A percentile compares a stretch with the other conserved stretches of the same genome.
These are phyloP conservation scores for Vimba vimba DNA, from an alignment of 2,113 vertebrate species.

Conservation along the genomic window DNA sequence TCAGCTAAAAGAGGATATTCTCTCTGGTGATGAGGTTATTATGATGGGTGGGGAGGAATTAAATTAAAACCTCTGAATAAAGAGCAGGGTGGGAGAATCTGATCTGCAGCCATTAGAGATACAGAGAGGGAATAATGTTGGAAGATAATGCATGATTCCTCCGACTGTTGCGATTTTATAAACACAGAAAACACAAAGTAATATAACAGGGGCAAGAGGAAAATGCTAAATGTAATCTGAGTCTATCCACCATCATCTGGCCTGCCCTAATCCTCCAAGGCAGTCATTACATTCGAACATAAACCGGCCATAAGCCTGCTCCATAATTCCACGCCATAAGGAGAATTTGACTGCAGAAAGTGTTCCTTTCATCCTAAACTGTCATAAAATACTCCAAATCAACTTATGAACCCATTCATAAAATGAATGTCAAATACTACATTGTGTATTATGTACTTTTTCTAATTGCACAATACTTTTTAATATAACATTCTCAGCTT, in stretches of 20 bases:
- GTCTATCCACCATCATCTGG: slow-evolving; percentile 51
- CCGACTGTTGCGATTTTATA: slow-evolving; percentile 9
- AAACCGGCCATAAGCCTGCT: slow-evolving; percentile 46
- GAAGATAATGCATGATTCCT: not conserved
- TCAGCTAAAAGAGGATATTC: not conserved
- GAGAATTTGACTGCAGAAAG: not conserved
- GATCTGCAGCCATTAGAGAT: slow-evolving; percentile 18
- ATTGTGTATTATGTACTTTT: not conserved
- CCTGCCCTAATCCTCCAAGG: slow-evolving; percentile 52
- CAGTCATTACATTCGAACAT: slow-evolving; percentile 53
- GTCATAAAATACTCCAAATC: not conserved
- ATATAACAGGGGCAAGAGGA: not conserved
- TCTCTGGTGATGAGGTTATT: slow-evolving; percentile 35
- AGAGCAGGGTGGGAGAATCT: not conserved
- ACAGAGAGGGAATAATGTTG: not conserved
- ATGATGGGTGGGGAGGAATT: slow-evolving; percentile 23
- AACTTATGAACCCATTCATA: not conserved
- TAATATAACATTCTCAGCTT: not conserved
- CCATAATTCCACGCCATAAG: slow-evolving; percentile 5
- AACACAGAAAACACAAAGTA: slow-evolving; percentile 44
- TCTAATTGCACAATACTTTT: not conserved
- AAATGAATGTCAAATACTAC: not conserved
- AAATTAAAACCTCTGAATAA: slow-evolving; percentile 5
- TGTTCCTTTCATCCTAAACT: slow-evolving; percentile 22
- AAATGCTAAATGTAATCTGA: slow-evolving; percentile 50